Base-by-base conservation (phyloP, 2,113 vertebrate species). In the Verasper variegatus region DNA sequence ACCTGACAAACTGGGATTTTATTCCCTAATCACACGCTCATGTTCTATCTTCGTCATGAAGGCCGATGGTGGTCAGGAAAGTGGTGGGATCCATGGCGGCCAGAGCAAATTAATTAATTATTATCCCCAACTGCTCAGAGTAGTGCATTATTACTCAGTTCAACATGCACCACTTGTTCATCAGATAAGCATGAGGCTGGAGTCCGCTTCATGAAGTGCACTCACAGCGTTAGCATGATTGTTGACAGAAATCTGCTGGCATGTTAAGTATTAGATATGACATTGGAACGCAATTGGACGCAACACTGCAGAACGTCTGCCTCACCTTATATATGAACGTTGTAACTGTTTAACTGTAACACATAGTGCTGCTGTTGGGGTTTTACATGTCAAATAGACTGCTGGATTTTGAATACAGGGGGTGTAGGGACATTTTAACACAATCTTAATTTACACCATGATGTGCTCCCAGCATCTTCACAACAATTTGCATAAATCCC, bases 121-220 rank as follows among this genome's bases (percentile, higher is more conserved):
- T 74, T 63, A 68, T 79, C n/a, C 64, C 79, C 51, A 54, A 60
- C 47, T 24, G 67, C 80, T 86, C 60, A 40, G 17, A 15, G 6
- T 76, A 74, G 79, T 74, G 86, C 74, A 61, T 84, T 82, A 87
- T 87, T 87, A 91, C 84, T 87, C 81, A 76, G 65, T 51, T 71
- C 42, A 80, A 71, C 74, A 84, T 82, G 68, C 65, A 60, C 60
- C 76, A 68, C 80, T 83, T 66, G 57, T 70, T 86, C 80, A 82
- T 87, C 79, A 87, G 86, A 87, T 81, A 69, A 84, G 68, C 77
- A 74, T 71, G 74, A 81, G 79, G 76, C 77, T 15, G 62, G 47
- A 20, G 18, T 23, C 76, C 54, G 18, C 85, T 84, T 84, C 61
- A 78, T 78, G 82, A 68, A 80, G 75, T 49, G 0, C 24, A 66